Evolutionary conservation across 1,140 invertebrate genomes (phyloP), one percentile per base, ranked within the genome.

Genomic region (Bombus breviceps): DNA sequence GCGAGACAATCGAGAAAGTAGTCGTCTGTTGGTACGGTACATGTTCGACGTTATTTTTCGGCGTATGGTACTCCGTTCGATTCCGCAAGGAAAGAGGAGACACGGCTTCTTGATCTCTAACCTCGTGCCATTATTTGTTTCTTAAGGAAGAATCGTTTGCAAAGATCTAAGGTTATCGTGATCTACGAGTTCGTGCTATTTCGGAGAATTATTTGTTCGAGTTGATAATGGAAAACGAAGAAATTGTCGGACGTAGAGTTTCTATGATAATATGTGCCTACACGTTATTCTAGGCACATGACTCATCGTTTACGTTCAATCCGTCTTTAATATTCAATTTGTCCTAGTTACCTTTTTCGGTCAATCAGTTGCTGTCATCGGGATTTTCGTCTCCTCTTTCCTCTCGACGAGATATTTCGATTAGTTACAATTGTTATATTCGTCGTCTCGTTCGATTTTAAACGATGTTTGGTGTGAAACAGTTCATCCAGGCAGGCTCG

Each of bases 381-480:
- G 18, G 43, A 79, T 37, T 69, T 69, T 77, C 39, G 78, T 81
- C 57, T 87, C 71, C 43, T 79, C 41, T 78, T 43, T 79, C n/a
- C n/a, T 34, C 75, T 64, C 25, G 4, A 5, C 71, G 57, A 57
- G n/a, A 39, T n/a, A 39, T n/a, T 64, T 18, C 37, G 13, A 18
- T 34, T 28, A 13, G 37, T 25, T 22, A 2, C 13, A 22, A 64
- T 34, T 28, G 22, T 22, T 28, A 53, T 22, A 53, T 53, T 22
- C 47, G 47, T 15, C 22, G 37, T 28, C 5, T 53, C 3, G 37
- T 32, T 43, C 59, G 3, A 73, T 72, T 41, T 69, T 47, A n/a
- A 47, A 64, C 34, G 41, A 76, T 53, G 76, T 43, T 76, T 73
- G 81, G 43, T 86, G 88, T 77, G 81, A 89, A 86, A 81, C 76